Conservation (phyloP, 92 coral and sea anemone genomes). For the Palythoa grandis region DNA sequence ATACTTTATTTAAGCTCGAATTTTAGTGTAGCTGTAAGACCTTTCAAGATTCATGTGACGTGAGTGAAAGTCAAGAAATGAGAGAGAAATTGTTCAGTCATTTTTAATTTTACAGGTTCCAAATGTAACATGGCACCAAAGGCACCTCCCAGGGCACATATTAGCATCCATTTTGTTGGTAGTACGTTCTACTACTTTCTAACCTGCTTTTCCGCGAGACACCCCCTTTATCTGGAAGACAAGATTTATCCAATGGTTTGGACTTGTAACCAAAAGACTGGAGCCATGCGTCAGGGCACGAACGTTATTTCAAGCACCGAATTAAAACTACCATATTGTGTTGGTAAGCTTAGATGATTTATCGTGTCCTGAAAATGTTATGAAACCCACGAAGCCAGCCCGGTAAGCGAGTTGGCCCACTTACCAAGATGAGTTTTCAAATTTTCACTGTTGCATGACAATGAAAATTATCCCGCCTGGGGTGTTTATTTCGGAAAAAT, state of each 20-base stretch:
- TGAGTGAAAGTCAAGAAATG: too few species aligned
- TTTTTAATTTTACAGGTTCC: background rate
- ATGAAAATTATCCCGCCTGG: too few species aligned
- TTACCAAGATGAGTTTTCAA: too few species aligned
- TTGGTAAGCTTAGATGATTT: background rate
- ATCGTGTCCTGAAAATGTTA: too few species aligned
- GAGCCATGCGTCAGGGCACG: background rate
- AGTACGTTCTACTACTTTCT: background rate
- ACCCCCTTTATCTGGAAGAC: background rate
- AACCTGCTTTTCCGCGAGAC: background rate
- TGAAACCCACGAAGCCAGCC: too few species aligned
- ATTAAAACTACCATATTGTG: background rate
- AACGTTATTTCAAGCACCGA: background rate
- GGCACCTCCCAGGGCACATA: background rate
- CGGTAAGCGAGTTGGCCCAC: too few species aligned
- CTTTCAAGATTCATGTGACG: background rate
- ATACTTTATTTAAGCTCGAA: too few species aligned
- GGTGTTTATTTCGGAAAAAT: too few species aligned
- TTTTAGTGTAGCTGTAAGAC: too few species aligned
- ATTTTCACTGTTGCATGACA: too few species aligned
- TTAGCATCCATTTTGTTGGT: background rate
- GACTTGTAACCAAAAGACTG: background rate
- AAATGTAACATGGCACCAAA: background rate
- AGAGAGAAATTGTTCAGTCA: too few species aligned
- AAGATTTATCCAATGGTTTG: background rate